Base-by-base conservation (phyloP, 2,113 vertebrate genomes). In the Pogona vitticeps region DNA sequence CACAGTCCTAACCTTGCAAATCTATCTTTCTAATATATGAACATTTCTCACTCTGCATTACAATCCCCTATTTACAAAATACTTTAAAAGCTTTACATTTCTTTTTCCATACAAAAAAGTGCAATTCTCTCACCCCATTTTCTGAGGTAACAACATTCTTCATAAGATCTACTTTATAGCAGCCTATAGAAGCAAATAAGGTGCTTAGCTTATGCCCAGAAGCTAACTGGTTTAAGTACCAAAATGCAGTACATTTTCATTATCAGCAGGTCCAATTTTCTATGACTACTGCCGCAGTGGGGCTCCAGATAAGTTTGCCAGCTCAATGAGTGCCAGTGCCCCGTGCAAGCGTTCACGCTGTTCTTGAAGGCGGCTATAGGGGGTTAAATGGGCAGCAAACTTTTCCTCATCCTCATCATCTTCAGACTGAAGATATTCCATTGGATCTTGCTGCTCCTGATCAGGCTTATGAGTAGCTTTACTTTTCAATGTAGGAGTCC, bases 161-260 rank as follows among this genome's bases (percentile, higher is more conserved):
- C 98, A 99, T 98, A 91, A 97, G 93, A 95, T 97, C 98, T 99
- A 99, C 97, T 97, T 97, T 95, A 98, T 98, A 99, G 98, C 98
- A 99, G 98, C 98, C 98, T 99, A 99, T 97, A 90, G 96, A 98
- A 98, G 98, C 97, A 97, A 96, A 96, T 99, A 99, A 99, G 99
- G 99, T 99, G 99, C 99, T 98, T 98, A 98, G 98, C 97, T 98
- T 98, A 97, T 97, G 96, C 96, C 94, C 95, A 93, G 87, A 87
- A 91, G 93, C 95, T 96, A 97, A 95, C 91, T 95, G 93, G 90
- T 92, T 87, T 93, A 95, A 95, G 95, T 92, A 94, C 78, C 90
- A 90, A 94, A 88, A 95, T 94, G 90, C 95, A 93, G 93, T 94
- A 95, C 15, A 28, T 91, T 90, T 87, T 90, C 88, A 88, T 93